These are phyloP conservation scores for Ichneumoninae sp. DNA, from an alignment of 2,888 invertebrate genomes.

Conservation along the genomic window DNA sequence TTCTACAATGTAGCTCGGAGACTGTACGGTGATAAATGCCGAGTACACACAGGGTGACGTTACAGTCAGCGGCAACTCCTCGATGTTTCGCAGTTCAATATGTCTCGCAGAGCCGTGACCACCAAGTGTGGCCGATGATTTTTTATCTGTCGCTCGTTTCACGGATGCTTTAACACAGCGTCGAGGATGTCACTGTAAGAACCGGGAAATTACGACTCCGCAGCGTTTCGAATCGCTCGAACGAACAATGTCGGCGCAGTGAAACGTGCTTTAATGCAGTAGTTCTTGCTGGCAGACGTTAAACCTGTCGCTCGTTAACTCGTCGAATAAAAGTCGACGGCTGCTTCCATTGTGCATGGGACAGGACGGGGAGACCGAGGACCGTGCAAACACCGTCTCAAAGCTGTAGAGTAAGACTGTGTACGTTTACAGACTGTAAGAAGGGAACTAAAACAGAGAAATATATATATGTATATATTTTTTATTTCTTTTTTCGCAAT, in stretches of 20 bases:
- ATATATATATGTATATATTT: too few species aligned
- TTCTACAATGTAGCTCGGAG: not conserved
- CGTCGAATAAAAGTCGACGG: not conserved
- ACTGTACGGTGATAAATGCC: not conserved
- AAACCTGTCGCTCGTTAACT: not conserved
- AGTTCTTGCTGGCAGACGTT: not conserved
- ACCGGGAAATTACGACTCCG: not conserved
- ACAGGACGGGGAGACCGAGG: not conserved
- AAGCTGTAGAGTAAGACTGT: not conserved
- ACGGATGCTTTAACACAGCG: not conserved
- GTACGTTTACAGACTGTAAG: not conserved
- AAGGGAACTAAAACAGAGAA: not conserved
- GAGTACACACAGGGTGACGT: not conserved
- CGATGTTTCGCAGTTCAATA: conserved; percentile 3
- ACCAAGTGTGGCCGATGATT: not conserved
- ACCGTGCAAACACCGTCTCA: not conserved
- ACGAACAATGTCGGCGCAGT: not conserved
- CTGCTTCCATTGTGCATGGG: not conserved
- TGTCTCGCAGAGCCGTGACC: not conserved
- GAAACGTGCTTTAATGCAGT: not conserved
- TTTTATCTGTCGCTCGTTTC: not conserved
- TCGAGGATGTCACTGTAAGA: not conserved
- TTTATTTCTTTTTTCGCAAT: too few species aligned
- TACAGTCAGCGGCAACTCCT: not conserved
- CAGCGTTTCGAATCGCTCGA: not conserved